Percentiles rank a stretch among this genome's conserved stretches.
These are phyloP conservation scores for Phoeniculus purpureus DNA, from an alignment of 2,797 vertebrate genomes.

Conservation along the genomic window DNA sequence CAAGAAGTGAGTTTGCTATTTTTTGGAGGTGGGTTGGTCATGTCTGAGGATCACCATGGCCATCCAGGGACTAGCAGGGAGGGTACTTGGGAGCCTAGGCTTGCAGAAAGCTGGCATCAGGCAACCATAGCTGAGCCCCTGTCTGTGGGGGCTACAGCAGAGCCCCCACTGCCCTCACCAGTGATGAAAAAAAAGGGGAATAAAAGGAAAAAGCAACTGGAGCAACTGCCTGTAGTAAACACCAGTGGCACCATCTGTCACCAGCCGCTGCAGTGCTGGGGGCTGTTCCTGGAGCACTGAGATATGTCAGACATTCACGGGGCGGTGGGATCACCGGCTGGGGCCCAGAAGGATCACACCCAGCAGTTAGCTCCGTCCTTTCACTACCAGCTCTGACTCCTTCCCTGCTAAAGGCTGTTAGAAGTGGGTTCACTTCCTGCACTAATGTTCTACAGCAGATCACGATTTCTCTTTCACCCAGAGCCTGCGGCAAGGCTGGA, in stretches of 20 bases:
- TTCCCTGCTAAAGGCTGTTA: neutral
- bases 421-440: neutral
- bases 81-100: neutral
- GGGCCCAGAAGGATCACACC: fast-evolving
- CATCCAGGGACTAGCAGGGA: neutral
- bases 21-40: neutral
- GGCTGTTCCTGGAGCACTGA: neutral
- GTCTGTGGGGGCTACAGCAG: neutral
- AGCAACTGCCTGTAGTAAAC: neutral
- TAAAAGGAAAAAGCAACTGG: neutral
- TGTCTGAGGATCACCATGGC: fast-evolving
- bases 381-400: neutral
- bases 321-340: fast-evolving
- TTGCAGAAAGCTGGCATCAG: neutral
- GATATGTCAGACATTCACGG: neutral
- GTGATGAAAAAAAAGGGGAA: no score
- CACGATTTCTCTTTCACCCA: neutral
- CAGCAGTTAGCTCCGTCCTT: neutral
- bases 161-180: neutral
- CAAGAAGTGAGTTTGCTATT: no score
- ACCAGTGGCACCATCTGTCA: neutral
- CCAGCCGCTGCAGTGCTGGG: fast-evolving
- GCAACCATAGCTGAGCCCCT: neutral
- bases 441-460: neutral
- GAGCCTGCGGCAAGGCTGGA: neutral